phyloP scores from a whole-genome alignment of 2,888 invertebrate genomes.

The Pyralis farinalis region DNA sequence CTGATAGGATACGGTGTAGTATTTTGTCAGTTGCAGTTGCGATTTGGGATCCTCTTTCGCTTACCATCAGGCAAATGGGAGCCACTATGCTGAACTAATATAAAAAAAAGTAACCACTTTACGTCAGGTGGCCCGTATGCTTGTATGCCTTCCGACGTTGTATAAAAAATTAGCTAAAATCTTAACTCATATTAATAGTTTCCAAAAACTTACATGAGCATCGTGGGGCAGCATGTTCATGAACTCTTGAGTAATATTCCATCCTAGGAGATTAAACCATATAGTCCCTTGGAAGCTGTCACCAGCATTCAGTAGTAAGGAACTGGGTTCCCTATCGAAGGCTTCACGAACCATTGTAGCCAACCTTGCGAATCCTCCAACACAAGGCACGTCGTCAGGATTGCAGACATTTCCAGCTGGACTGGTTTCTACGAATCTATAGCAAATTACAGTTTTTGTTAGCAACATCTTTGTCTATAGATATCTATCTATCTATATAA shows the following conservation, averaged over 20 bases:
- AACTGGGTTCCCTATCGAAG: conserved; percentile 77
- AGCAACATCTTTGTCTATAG: too few relatives aligned
- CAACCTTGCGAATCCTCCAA: conserved; percentile 87
- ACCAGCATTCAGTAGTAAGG: conserved; percentile 84
- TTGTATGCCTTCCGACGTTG: too few relatives aligned
- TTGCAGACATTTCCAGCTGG: conserved; percentile 78
- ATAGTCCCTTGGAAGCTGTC: conserved; percentile 87
- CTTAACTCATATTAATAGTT: background rate
- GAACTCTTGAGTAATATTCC: conserved; percentile 88
- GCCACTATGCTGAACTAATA: too few relatives aligned
- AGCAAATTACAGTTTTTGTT: too few relatives aligned
- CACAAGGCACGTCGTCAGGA: conserved; percentile 69
- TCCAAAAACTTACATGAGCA: conserved; percentile 83
- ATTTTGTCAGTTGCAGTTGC: too few relatives aligned
- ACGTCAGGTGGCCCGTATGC: too few relatives aligned
- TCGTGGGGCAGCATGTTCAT: conserved; percentile 89
- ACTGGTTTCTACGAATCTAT: conserved; percentile 83
- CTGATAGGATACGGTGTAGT: too few relatives aligned
- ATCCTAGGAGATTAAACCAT: conserved; percentile 88
- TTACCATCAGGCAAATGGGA: too few relatives aligned
- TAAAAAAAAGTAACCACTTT: too few relatives aligned
- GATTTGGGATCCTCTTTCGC: too few relatives aligned
- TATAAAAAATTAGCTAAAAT: too few relatives aligned
- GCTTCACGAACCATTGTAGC: conserved; percentile 76
- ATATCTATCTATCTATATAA: too few relatives aligned